phyloP scores from a whole-genome alignment of 2,888 invertebrate genomes.

The Scaptomyza caliginosa region DNA sequence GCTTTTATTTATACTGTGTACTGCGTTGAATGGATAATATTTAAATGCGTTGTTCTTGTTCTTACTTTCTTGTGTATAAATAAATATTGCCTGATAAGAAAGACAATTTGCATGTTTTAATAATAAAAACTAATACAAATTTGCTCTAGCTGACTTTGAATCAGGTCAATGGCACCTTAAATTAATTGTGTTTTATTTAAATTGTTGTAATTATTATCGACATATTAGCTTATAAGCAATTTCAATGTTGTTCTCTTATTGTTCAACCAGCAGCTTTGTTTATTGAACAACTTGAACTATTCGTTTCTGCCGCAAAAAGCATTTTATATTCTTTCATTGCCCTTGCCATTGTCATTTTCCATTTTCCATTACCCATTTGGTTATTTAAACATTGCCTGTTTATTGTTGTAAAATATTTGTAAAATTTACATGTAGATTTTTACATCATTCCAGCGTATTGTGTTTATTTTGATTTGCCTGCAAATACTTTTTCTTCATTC shows the following conservation, averaged over 20 bases:
- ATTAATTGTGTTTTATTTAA: background rate
- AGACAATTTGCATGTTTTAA: slow-evolving; percentile 30
- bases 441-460: slow-evolving; percentile 37
- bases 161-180: slow-evolving; percentile 18
- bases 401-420: slow-evolving; percentile 71
- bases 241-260: slow-evolving; percentile 8
- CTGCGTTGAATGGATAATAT: slow-evolving; percentile 3
- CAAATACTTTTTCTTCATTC: slow-evolving; percentile 14
- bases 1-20: slow-evolving; percentile 55
- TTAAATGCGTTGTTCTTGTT: slow-evolving; percentile 27
- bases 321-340: slow-evolving; percentile 8
- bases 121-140: background rate
- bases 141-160: background rate
- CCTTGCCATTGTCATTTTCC: background rate
- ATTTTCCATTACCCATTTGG: slow-evolving; percentile 15
- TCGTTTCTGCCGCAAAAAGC: slow-evolving; percentile 9
- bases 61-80: slow-evolving; percentile 16
- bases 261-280: slow-evolving; percentile 47
- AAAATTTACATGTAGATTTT: slow-evolving; percentile 57
- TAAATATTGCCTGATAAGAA: slow-evolving; percentile 36
- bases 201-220: slow-evolving; percentile 2
- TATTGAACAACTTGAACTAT: slow-evolving; percentile 56
- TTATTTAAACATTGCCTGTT: slow-evolving; percentile 60
- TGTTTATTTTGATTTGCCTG: slow-evolving; percentile 68
- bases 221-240: slow-evolving; percentile 2